A percentile compares a stretch with the other conserved stretches of the same genome.
Conservation (phyloP, 1,140 invertebrate species). For the Meloidogyne hapla region DNA sequence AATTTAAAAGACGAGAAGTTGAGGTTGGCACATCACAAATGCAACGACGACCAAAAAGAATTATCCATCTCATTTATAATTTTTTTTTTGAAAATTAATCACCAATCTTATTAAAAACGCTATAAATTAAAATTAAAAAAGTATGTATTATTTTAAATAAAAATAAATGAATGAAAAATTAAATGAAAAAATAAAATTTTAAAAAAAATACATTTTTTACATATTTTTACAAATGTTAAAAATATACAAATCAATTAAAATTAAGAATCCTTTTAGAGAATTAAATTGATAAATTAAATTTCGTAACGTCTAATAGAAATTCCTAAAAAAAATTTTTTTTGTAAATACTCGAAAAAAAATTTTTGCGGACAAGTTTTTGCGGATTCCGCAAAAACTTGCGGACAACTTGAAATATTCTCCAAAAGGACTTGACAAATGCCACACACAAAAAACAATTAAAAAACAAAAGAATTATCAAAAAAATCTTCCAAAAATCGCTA, state of each 20-base stretch:
- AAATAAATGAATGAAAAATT: not conserved
- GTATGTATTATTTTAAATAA: not conserved
- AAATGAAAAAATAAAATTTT: not conserved
- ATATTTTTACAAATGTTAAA: constrained; percentile 5
- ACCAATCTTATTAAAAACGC: too few species aligned
- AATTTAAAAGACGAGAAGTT: not conserved
- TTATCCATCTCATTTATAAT: not conserved
- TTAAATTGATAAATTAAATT: not conserved
- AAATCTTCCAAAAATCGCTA: constrained; percentile 41
- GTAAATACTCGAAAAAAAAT: too few species aligned
- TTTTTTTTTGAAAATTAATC: not conserved
- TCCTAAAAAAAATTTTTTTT: not conserved
- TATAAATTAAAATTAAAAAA: too few species aligned
- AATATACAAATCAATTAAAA: not conserved
- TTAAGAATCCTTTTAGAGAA: not conserved
- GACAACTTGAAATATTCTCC: too few species aligned
- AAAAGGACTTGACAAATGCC: not conserved
- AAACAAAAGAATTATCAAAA: constrained; percentile 22
- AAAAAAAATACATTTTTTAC: not conserved
- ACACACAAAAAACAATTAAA: not conserved
- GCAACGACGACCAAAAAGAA: constrained; percentile 1
- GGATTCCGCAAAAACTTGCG: too few species aligned
- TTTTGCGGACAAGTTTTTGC: too few species aligned
- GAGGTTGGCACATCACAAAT: not conserved
- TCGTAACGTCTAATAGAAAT: too few species aligned